Evolutionary conservation across 2,113 vertebrate species (phyloP).

Genomic region (Rafetus swinhoei): DNA sequence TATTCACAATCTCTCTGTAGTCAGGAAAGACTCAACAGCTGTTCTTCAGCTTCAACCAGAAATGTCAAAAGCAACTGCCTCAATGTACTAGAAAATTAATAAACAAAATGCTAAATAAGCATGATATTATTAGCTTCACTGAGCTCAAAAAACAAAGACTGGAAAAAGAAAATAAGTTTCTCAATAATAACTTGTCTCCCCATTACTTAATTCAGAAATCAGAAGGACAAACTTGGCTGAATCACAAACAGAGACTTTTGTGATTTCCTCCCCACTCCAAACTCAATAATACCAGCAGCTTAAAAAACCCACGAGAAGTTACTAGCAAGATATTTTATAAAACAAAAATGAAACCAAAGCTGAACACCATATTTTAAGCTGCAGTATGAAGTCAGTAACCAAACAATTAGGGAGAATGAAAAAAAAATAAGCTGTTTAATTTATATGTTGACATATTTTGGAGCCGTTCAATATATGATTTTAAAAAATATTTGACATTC

Average conservation of each 20-base stretch:
- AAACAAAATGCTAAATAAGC: conserved; percentile 50
- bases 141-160: conserved; percentile 41
- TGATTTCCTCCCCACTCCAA: not conserved
- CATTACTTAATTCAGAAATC: not conserved
- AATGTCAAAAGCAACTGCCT: conserved; percentile 37
- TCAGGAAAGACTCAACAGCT: conserved; percentile 1
- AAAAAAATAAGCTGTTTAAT: not conserved
- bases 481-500: not conserved
- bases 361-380: not conserved
- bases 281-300: not conserved
- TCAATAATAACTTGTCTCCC: not conserved
- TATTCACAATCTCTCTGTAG: not conserved
- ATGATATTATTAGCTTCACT: conserved; percentile 53
- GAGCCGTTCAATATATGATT: not conserved
- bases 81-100: conserved; percentile 53
- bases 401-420: not conserved
- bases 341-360: not conserved
- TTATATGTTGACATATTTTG: not conserved
- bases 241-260: not conserved
- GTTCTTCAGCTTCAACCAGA: not conserved
- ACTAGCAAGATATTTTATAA: not conserved
- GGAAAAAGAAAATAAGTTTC: conserved; percentile 9
- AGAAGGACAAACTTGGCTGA: not conserved
- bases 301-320: not conserved
- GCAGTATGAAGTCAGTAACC: not conserved